Evolutionary conservation across 2,888 invertebrate genomes (phyloP).

Genomic region (Cryptus viduatorius): DNA sequence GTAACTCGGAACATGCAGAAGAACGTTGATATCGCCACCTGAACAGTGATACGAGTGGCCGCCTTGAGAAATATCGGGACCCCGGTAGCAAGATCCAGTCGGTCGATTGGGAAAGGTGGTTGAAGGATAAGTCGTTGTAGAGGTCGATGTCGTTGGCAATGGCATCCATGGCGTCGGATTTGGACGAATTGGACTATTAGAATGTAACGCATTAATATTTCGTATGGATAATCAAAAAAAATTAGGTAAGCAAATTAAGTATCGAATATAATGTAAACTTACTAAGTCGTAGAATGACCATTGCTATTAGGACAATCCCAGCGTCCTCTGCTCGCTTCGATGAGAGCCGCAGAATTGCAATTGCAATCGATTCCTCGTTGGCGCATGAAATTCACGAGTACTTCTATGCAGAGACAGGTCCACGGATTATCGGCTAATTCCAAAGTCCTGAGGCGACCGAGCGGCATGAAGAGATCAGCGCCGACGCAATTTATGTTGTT

Average conservation of each 20-base stretch:
- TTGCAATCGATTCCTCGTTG: slow-evolving; percentile 72
- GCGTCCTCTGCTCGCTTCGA: slow-evolving; percentile 41
- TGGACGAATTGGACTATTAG: slow-evolving; percentile 33
- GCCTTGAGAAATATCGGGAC: slow-evolving; percentile 21
- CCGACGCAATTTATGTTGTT: slow-evolving; percentile 78
- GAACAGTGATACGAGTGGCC: slow-evolving; percentile 72
- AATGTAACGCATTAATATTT: neutral
- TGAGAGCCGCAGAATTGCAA: slow-evolving; percentile 62
- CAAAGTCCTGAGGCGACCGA: slow-evolving; percentile 69
- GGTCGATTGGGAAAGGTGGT: slow-evolving; percentile 12
- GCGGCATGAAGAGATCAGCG: slow-evolving; percentile 71
- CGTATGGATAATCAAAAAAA: neutral
- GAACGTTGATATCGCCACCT: slow-evolving; percentile 72
- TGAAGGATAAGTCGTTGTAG: slow-evolving; percentile 42
- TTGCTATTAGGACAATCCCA: slow-evolving; percentile 55
- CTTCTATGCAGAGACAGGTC: slow-evolving; percentile 76
- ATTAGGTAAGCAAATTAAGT: neutral
- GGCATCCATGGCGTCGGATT: neutral
- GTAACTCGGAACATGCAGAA: slow-evolving; percentile 72
- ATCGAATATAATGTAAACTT: neutral
- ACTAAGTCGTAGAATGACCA: slow-evolving; percentile 18
- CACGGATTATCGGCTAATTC: slow-evolving; percentile 76
- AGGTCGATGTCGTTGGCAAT: slow-evolving; percentile 24
- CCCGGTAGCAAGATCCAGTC: slow-evolving; percentile 63
- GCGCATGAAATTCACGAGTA: slow-evolving; percentile 72